A percentile compares a stretch with the other conserved stretches of the same genome.
These are phyloP conservation scores for Girardia tigrina DNA, from an alignment of 2,888 invertebrate species.

Conservation along the genomic window DNA sequence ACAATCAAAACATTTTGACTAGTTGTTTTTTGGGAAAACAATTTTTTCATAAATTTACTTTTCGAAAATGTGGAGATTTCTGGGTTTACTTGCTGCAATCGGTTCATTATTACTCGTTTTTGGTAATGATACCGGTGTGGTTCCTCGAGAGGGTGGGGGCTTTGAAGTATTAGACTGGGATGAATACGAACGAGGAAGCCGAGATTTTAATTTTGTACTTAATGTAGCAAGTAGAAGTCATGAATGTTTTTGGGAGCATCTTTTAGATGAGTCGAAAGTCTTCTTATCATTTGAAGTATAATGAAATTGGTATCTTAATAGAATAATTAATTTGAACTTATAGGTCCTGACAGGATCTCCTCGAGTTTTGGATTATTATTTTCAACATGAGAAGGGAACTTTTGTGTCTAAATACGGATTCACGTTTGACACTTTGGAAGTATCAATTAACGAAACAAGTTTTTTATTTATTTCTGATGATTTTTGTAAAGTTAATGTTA, in stretches of 20 bases:
- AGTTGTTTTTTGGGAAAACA: no score
- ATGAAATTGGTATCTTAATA: neutral
- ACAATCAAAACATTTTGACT: no score
- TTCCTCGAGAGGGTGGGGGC: neutral
- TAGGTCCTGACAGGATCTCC: neutral
- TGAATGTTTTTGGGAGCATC: slow-evolving; percentile 1
- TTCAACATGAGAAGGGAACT: neutral
- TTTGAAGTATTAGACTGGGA: neutral
- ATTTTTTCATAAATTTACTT: no score
- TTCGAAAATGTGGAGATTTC: no score
- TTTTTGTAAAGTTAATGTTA: no score
- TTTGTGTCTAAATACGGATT: neutral
- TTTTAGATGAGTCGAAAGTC: neutral
- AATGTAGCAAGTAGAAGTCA: neutral
- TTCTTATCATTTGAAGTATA: neutral
- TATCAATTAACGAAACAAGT: neutral
- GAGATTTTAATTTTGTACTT: neutral
- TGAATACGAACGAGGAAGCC: neutral
- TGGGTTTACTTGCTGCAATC: no score
- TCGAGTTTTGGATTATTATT: neutral
- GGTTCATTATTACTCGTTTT: no score
- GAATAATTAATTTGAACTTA: neutral
- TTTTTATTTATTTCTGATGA: no score
- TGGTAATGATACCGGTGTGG: neutral
- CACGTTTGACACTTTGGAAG: neutral